Evolutionary conservation across 2,888 invertebrate genomes (phyloP), one percentile per base, ranked within the genome.

Genomic region (Macaria liturata): DNA sequence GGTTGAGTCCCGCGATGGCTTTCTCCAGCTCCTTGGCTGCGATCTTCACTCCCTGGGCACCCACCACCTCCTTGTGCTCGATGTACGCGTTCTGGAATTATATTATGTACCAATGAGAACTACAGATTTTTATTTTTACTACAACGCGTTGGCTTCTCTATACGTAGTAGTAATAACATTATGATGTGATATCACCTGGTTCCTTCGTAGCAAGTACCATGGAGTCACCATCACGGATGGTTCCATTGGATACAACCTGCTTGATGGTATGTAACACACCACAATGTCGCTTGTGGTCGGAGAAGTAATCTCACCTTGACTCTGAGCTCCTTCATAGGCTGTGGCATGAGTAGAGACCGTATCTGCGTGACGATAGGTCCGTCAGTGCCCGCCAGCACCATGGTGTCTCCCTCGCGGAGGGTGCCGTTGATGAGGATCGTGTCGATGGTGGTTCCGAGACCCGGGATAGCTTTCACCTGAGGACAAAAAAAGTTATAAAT

Each of bases 301-400:
- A 1, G n/a, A n/a, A n/a, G 20, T 20, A 2, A 20, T 6, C 56
- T 61, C 34, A 96, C 97, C 94, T 99, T 99, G 4, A 99, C 99
- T 69, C 99, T 92, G 48, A 99, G 92, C 84, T 99, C 99, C 86
- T 97, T 98, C 94, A 99, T 95, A 0, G 99, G 99, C 78, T 99
- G 98, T 3, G 99, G 99, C 97, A 99, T 98, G 34, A 99, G 94
- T 34, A 99, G 93, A 0, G 98, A 99, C 48, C 99, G 94, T 66
- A 99, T 98, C 87, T 98, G 98, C 0, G 99, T 99, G 34, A 98
- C 97, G 66, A 99, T 98, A 0, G 99, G 98, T 0, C 99, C 99
- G 76, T 99, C 99, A 0, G 98, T 98, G 46, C 99, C 99, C 1
- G 99, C 99, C 57, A 99, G 88, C 34, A 99, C 94, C 91, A 99